A percentile compares a stretch with the other conserved stretches of the same genome.
Evolutionary conservation across 1,140 invertebrate species (phyloP).

Genomic region (Zaprionus nigranus): DNA sequence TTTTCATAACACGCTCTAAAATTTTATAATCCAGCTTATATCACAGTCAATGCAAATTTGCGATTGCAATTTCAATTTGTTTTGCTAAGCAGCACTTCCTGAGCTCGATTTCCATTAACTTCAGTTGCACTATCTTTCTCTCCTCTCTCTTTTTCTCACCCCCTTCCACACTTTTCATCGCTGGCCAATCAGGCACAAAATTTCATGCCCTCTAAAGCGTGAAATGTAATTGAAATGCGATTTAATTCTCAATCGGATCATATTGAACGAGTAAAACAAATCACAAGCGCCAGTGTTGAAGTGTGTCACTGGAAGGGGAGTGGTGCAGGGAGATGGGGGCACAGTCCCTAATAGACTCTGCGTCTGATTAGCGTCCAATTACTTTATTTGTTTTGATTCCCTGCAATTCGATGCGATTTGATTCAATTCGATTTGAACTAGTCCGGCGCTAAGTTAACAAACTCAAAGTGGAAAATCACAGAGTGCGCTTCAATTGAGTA

Average conservation of each 20-base stretch:
- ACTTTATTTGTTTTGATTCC: conserved; percentile 42
- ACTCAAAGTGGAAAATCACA: conserved; percentile 27
- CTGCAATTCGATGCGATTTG: conserved; percentile 18
- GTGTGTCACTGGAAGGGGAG: neutral
- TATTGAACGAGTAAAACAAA: conserved; percentile 8
- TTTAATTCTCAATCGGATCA: conserved; percentile 42
- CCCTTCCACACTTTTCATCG: neutral
- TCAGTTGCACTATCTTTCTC: neutral
- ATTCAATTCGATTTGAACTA: conserved; percentile 28
- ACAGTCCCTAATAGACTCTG: conserved; percentile 31
- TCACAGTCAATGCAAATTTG: conserved; percentile 26
- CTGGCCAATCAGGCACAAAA: conserved; percentile 31
- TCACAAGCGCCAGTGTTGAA: conserved; percentile 24
- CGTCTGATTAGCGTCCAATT: conserved; percentile 52
- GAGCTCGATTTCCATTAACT: conserved; percentile 38
- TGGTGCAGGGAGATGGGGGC: too few species aligned
- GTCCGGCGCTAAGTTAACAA: conserved; percentile 32
- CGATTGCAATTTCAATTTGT: conserved; percentile 42
- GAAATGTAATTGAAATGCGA: conserved; percentile 35
- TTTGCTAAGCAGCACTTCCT: conserved; percentile 48
- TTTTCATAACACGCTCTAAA: neutral
- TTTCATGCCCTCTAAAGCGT: neutral
- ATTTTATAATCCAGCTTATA: conserved; percentile 37
- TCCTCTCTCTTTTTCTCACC: neutral
- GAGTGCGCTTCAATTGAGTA: neutral